Conservation (phyloP, 1,140 invertebrate species). For the Popillia japonica region DNA sequence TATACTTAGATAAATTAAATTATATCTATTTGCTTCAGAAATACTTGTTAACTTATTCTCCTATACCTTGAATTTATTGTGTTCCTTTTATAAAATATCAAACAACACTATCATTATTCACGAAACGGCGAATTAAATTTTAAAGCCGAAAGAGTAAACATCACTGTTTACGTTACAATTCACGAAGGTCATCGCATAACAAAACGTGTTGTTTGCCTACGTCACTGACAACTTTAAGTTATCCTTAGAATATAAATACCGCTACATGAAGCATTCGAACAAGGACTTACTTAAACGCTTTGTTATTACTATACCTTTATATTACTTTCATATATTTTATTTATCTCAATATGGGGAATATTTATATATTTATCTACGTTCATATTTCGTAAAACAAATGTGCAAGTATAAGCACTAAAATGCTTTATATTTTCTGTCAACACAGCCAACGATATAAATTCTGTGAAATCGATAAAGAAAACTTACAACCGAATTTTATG, state of each 20-base stretch:
- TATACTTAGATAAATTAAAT: no score
- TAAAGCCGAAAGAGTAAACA: neutral
- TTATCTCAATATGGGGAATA: neutral
- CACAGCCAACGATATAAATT: conserved; percentile 10
- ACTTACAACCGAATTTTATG: conserved; percentile 25
- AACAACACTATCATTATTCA: neutral
- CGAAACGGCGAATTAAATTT: neutral
- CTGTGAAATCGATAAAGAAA: conserved; percentile 32
- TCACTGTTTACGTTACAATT: neutral
- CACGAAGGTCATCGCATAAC: neutral
- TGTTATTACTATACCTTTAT: no score
- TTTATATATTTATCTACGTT: neutral
- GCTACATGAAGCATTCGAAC: no score
- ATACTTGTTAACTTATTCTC: no score
- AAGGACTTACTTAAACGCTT: no score
- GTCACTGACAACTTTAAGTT: neutral
- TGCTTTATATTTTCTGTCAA: conserved; percentile 20
- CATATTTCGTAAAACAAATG: neutral
- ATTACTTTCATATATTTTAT: neutral
- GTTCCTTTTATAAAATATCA: no score
- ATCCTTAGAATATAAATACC: neutral
- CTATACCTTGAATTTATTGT: no score
- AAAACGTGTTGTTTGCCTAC: neutral
- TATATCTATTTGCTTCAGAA: no score
- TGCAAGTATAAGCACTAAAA: neutral